Base-by-base conservation (phyloP, 2,113 vertebrate species). In the Perccottus glenii region DNA sequence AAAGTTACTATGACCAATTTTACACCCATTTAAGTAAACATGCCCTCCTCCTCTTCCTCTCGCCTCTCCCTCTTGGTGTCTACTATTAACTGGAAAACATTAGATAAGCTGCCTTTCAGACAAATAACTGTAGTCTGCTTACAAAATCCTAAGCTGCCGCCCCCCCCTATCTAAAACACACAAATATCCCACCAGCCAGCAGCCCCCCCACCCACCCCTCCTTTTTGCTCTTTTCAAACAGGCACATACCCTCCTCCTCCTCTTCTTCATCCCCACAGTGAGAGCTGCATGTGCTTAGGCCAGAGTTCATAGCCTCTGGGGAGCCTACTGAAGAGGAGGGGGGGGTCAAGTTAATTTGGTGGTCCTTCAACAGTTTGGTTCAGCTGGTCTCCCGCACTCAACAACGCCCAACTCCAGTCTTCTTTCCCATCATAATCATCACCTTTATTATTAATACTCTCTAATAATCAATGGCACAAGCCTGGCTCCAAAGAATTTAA, bases 301-400 rank as follows among this genome's bases (percentile, higher is more conserved):
- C 73, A 88, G 70, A 55, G 90, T 91, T 90, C 74, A 89, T 75
- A 60, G 81, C 79, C 53, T 78, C 0, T 85, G 73, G 88, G 75
- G 87, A n/a, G n/a, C n/a, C n/a, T 80, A 86, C 87, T 81, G 78
- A 82, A 75, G 70, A 86, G 90, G 90, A 89, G 90, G 90, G 90
- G 90, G 90, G 90, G 87, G 87, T 91, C 70, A 89, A 84, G 90
- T 79, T 81, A 89, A 82, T 83, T 91, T 93, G 87, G 82, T 85
- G 88, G 86, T 83, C 81, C 85, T 85, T 85, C 80, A 64, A 86
- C 87, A 92, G 91, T 88, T 89, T 81, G 65, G 78, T 91, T 93
- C 92, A 83, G 87, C 82, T 73, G 61, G 86, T 91, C 91, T 81
- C 81, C 68, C 51, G 42, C 66, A 80, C 60, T 64, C 59, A 68